A percentile compares a stretch with the other conserved stretches of the same genome.
These are phyloP conservation scores for Pygmarrhopalites habei DNA, from an alignment of 1,140 invertebrate species.

Conservation along the genomic window DNA sequence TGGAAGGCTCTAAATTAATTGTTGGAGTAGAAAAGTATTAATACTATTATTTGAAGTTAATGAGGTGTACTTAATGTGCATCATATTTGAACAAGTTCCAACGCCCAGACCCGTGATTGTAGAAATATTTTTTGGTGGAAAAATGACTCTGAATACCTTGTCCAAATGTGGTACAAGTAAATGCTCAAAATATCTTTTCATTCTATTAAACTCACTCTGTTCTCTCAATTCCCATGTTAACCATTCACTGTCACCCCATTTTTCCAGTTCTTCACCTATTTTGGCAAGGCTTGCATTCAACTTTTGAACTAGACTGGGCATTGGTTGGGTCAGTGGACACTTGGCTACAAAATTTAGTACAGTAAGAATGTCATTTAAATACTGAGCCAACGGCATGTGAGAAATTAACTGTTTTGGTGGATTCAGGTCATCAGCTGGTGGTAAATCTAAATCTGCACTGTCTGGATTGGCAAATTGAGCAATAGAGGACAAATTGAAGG, in stretches of 20 bases:
- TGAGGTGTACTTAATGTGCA: constrained; percentile 26
- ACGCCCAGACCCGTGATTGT: constrained; percentile 32
- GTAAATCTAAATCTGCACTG: constrained; percentile 29
- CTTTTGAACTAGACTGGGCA: constrained; percentile 16
- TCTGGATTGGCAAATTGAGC: constrained; percentile 22
- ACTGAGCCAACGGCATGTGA: constrained; percentile 28
- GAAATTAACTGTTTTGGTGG: constrained; percentile 33
- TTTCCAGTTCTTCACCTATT: constrained; percentile 32
- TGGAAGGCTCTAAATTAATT: constrained; percentile 15
- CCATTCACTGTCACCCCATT: constrained; percentile 35
- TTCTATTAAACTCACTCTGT: constrained; percentile 34
- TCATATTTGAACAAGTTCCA: constrained; percentile 33
- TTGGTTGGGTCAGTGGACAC: constrained; percentile 31
- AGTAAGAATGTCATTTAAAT: constrained; percentile 33
- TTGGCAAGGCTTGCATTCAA: constrained; percentile 32
- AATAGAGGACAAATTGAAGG: constrained; percentile 30
- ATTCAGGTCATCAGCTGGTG: constrained; percentile 19
- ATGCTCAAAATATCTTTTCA: constrained; percentile 34
- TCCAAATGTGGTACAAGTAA: constrained; percentile 37
- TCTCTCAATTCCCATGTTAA: constrained; percentile 36
- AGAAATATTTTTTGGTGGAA: constrained; percentile 31
- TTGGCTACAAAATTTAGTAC: constrained; percentile 34
- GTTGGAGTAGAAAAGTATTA: not conserved
- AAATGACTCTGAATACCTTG: constrained; percentile 31
- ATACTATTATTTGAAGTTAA: constrained; percentile 17